Evolutionary conservation across 2,888 invertebrate genomes (phyloP).

Genomic region (Eilema depressum): DNA sequence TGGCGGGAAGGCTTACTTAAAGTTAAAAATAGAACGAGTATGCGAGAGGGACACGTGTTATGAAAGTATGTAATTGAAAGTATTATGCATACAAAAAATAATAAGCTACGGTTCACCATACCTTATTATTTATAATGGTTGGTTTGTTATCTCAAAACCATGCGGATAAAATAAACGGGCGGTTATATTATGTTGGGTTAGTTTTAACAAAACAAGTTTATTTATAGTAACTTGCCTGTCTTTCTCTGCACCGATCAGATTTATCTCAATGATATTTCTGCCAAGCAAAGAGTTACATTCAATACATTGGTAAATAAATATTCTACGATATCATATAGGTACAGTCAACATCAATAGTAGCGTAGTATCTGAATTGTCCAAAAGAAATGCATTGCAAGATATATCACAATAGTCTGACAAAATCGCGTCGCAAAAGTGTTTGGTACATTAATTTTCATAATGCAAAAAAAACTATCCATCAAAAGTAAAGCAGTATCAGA

Average conservation of each 20-base stretch:
- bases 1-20: constrained; percentile 23
- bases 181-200: constrained; percentile 21
- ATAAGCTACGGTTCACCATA: not conserved
- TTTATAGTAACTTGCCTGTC: constrained; percentile 73
- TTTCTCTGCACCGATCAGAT: constrained; percentile 63
- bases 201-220: constrained; percentile 9
- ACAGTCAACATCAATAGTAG: no score
- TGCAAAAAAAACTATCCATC: no score
- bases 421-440: no score
- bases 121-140: not conserved
- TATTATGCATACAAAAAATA: constrained; percentile 17
- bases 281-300: constrained; percentile 53
- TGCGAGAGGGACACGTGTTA: constrained; percentile 23
- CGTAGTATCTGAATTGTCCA: no score
- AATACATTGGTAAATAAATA: not conserved
- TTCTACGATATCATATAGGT: no score
- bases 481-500: no score
- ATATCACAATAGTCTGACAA: no score
- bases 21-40: constrained; percentile 25
- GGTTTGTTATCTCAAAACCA: constrained; percentile 4
- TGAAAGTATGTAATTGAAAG: constrained; percentile 19
- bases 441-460: no score
- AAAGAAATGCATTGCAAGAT: no score
- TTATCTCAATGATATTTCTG: constrained; percentile 82
- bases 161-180: constrained; percentile 15